These are phyloP conservation scores for Strix uralensis DNA, from an alignment of 2,113 vertebrate species.

Conservation along the genomic window DNA sequence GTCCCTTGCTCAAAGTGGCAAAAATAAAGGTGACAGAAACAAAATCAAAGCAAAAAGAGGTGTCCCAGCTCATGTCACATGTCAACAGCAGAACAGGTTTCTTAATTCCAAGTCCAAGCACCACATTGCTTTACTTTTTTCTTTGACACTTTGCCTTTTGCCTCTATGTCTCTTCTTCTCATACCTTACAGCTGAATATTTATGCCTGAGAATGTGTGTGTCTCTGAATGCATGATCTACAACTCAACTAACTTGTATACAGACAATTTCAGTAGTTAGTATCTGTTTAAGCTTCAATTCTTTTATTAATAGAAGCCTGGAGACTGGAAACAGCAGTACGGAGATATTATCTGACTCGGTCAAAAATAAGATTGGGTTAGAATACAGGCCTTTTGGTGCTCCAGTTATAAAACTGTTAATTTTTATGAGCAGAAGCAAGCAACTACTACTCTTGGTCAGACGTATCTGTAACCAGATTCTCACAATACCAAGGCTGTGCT, in stretches of 20 bases:
- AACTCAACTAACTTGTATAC: not conserved
- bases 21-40: not conserved
- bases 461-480: not conserved
- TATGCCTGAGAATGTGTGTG: not conserved
- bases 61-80: not conserved
- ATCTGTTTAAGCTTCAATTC: not conserved
- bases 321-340: not conserved
- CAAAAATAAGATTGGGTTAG: not conserved
- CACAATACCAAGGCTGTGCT: not conserved
- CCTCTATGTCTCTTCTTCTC: not conserved
- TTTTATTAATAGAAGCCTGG: not conserved
- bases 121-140: not conserved
- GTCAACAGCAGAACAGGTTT: not conserved
- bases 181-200: not conserved
- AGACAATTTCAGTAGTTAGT: not conserved
- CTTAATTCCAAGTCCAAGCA: not conserved
- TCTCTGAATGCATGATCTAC: not conserved
- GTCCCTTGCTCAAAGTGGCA: not conserved
- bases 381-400: not conserved
- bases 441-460: not conserved
- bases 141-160: not conserved
- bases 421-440: not conserved
- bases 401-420: not conserved
- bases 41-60: conserved; percentile 2
- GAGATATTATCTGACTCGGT: not conserved